A percentile compares a stretch with the other conserved stretches of the same genome.
Evolutionary conservation across 2,888 invertebrate genomes (phyloP).

Genomic region (Megastigmus dorsalis): DNA sequence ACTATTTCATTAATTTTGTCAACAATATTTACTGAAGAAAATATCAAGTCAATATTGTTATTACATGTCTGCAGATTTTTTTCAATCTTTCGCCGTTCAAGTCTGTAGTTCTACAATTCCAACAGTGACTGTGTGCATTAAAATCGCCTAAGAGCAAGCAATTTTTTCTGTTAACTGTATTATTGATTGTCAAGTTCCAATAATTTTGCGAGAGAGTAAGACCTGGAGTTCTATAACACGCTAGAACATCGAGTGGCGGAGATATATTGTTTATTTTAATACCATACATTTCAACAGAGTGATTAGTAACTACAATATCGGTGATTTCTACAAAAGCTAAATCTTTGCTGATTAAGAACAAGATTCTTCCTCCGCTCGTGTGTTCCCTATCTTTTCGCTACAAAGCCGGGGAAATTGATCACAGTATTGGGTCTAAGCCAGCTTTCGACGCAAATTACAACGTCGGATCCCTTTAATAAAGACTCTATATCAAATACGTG

Average conservation of each 20-base stretch:
- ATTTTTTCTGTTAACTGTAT: background rate
- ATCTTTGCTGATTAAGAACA: conserved; percentile 11
- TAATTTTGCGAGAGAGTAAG: background rate
- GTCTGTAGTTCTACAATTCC: background rate
- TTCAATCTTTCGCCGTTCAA: background rate
- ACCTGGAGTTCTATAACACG: conserved; percentile 34
- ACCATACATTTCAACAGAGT: conserved; percentile 24
- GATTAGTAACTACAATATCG: background rate
- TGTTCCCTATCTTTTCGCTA: conserved; percentile 14
- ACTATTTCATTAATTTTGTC: background rate
- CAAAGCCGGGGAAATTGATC: conserved; percentile 11
- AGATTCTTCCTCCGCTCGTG: conserved; percentile 38
- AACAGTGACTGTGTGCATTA: background rate
- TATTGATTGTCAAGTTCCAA: background rate
- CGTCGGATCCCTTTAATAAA: background rate
- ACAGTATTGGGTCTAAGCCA: background rate
- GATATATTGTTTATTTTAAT: conserved; percentile 22
- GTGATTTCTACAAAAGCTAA: conserved; percentile 2
- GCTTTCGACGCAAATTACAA: conserved; percentile 21
- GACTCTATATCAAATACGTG: background rate
- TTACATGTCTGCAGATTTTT: background rate
- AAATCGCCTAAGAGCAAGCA: background rate
- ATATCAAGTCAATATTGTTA: background rate
- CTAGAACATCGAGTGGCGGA: background rate
- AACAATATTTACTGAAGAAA: background rate